Evolutionary conservation across 2,113 vertebrate genomes (phyloP).

Genomic region (Gnathonemus echidnorhynchus): DNA sequence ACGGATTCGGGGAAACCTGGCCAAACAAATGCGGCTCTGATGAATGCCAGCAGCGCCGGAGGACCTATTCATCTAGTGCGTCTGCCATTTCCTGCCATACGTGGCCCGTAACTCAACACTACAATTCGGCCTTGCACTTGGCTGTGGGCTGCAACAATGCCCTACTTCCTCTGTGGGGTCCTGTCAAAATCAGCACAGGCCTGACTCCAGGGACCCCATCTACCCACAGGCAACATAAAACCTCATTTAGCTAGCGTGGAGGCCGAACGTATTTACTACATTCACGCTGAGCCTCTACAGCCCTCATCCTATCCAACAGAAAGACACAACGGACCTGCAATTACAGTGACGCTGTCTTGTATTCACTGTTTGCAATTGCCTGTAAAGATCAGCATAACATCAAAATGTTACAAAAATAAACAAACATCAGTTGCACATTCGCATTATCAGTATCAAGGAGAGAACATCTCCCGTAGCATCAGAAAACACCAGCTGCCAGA

Average conservation of each 20-base stretch:
- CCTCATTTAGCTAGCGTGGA: background rate
- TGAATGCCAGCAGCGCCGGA: constrained; percentile 7
- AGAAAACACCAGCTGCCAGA: constrained; percentile 22
- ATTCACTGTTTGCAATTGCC: background rate
- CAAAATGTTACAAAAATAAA: background rate
- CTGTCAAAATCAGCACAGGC: constrained; percentile 3
- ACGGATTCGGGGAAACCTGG: background rate
- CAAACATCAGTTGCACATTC: background rate
- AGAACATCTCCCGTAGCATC: constrained; percentile 25
- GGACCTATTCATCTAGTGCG: constrained; percentile 2
- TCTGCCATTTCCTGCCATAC: constrained; percentile 37
- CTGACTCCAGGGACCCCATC: background rate
- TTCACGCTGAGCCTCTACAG: background rate
- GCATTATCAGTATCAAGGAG: background rate
- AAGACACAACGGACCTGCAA: constrained; percentile 25
- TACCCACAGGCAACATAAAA: background rate
- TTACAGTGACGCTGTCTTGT: constrained; percentile 3
- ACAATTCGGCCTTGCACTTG: constrained; percentile 20
- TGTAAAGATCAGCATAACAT: background rate
- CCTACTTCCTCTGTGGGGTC: constrained; percentile 35
- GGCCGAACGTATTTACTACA: background rate
- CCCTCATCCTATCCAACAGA: background rate
- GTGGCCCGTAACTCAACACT: constrained; percentile 9
- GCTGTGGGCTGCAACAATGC: constrained; percentile 28
- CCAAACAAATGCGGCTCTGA: constrained; percentile 16